Evolutionary conservation across 2,888 invertebrate species (phyloP), one percentile per base, ranked within the genome.

Genomic region (Macrostomum cliftonense): DNA sequence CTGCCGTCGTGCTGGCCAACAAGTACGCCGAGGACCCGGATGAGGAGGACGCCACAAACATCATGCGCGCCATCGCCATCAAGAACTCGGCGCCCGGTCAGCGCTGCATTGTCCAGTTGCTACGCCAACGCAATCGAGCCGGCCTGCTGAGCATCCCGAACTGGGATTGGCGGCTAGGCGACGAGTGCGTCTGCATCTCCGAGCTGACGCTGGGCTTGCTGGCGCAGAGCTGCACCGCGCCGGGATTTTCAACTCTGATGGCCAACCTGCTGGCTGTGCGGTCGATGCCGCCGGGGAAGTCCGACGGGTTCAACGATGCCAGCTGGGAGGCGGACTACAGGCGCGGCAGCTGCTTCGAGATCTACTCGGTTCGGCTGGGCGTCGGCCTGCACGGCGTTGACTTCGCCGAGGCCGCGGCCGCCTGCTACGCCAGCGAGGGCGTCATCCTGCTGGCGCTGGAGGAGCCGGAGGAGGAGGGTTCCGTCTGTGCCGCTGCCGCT

Each of bases 221-320:
- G 67, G 95, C 95, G 57, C 93, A 95, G 76, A 89, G 88, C 68
- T 95, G 93, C 70, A 76, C 95, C 59, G 93, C 93, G 37, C 93
- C 93, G 11, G 95, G 95, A 53, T 97, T 97, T 74, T 93, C 93
- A 58, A 95, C 95, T 47, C 91, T 95, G 88, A 91, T 95, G 89
- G 93, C 93, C 53, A 95, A 95, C 72, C 78, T 97, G 57, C 95
- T 95, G 47, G 51, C 58, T 46, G 57, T 59, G 56, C 47, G 56
- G 11, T 56, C 57, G 16, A 51, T 19, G n/a, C 46, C 49, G 51
- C 49, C 28, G 4, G n/a, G n/a, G n/a, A n/a, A n/a, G n/a, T n/a
- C 48, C 11, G n/a, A 21, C 21, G 39, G 45, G 45, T 7, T 39
- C 37, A 38, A 14, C 28, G 37, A 38, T 5, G 7, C 20, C 16